These are phyloP conservation scores for Holothuria glaberrima DNA, from an alignment of 35 echinoderm and acorn worm species.

Conservation along the genomic window DNA sequence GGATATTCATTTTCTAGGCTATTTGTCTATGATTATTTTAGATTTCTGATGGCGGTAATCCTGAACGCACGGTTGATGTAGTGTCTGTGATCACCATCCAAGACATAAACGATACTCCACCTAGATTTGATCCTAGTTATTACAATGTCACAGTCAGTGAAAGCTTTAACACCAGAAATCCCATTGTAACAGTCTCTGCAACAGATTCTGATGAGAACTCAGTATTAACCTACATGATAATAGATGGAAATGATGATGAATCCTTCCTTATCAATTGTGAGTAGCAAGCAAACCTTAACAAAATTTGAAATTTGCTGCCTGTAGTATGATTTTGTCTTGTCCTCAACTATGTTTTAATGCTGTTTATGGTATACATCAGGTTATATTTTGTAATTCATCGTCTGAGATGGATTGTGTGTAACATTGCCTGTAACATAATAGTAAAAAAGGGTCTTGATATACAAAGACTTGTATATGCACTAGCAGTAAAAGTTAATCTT, in stretches of 20 bases:
- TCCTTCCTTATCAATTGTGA: conserved; percentile 78
- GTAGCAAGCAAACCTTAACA: not conserved
- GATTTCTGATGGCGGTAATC: conserved; percentile 84
- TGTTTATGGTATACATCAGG: too few relatives aligned
- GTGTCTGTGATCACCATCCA: conserved; percentile 66
- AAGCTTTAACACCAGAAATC: conserved; percentile 22
- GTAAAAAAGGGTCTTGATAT: too few relatives aligned
- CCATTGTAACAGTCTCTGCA: conserved; percentile 59
- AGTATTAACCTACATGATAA: conserved; percentile 64
- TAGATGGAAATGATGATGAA: conserved; percentile 64
- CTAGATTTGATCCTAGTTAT: conserved; percentile 25
- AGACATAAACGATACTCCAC: conserved; percentile 84
- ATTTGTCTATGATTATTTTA: conserved; percentile 1
- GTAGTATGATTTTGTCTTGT: too few relatives aligned
- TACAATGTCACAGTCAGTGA: conserved; percentile 57
- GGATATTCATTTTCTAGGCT: not conserved
- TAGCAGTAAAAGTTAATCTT: too few relatives aligned
- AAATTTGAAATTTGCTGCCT: too few relatives aligned
- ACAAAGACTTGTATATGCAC: too few relatives aligned
- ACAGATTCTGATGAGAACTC: conserved; percentile 67
- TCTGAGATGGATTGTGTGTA: too few relatives aligned
- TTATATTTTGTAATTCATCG: too few relatives aligned
- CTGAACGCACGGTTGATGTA: conserved; percentile 36
- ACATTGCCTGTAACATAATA: too few relatives aligned
- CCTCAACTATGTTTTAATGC: too few relatives aligned